Conservation (phyloP, 2,888 invertebrate genomes). For the Hoplodrina blanda region DNA sequence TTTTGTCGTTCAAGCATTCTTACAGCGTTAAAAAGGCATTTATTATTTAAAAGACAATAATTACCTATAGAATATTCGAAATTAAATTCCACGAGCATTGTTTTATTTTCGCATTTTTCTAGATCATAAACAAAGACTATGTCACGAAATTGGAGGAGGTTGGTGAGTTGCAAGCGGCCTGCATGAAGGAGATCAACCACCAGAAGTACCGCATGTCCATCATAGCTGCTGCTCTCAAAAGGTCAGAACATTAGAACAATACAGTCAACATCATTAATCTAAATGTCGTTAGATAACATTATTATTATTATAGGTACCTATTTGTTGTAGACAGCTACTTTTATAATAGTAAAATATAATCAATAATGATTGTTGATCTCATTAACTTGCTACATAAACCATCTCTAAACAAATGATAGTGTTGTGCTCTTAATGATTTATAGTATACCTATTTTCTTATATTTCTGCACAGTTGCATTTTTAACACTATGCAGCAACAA, state of each 20-base stretch:
- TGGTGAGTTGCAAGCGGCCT: slow-evolving; percentile 95
- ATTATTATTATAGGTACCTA: slow-evolving; percentile 36
- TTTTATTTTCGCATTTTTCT: slow-evolving; percentile 59
- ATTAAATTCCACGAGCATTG: slow-evolving; percentile 2
- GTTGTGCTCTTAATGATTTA: slow-evolving; percentile 3
- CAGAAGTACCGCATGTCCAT: slow-evolving; percentile 97
- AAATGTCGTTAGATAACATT: slow-evolving; percentile 48
- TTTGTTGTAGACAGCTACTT: slow-evolving; percentile 24
- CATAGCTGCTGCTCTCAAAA: slow-evolving; percentile 94
- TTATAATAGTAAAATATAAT: slow-evolving; percentile 22
- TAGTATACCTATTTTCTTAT: background rate
- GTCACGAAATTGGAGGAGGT: slow-evolving; percentile 96
- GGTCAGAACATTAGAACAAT: slow-evolving; percentile 93
- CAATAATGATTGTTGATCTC: slow-evolving; percentile 22
- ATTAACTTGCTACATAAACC: slow-evolving; percentile 16
- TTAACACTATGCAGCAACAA: no score
- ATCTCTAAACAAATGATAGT: slow-evolving; percentile 11
- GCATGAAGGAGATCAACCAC: slow-evolving; percentile 96
- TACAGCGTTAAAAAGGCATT: background rate
- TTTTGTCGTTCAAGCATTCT: background rate
- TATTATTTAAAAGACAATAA: background rate
- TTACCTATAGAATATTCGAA: background rate
- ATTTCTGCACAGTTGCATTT: no score
- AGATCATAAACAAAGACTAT: slow-evolving; percentile 96
- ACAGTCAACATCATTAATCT: slow-evolving; percentile 38